phyloP scores from a whole-genome alignment of 2,888 invertebrate species.

The Oscheius myriophilus region DNA sequence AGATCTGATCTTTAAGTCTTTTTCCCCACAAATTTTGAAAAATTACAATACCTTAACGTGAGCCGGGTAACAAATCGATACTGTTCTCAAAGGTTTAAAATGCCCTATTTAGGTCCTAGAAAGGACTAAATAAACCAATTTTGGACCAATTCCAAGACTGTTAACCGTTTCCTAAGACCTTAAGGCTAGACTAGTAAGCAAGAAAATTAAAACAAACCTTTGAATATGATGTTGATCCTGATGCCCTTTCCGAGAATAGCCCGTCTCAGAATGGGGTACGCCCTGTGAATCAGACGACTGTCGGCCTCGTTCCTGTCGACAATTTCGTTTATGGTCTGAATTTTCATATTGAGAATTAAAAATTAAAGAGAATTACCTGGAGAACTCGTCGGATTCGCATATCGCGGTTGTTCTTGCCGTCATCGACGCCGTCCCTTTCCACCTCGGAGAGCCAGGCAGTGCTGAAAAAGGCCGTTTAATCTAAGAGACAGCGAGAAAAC shows the following conservation, averaged over 20 bases:
- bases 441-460: conserved; percentile 8
- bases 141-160: too few species aligned
- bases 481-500: neutral
- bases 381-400: neutral
- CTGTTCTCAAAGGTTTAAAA: too few species aligned
- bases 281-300: neutral
- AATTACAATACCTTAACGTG: too few species aligned
- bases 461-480: neutral
- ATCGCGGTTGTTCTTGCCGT: neutral
- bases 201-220: conserved; percentile 15
- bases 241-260: conserved; percentile 14
- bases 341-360: neutral
- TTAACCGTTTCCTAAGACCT: too few species aligned
- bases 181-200: neutral
- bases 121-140: too few species aligned
- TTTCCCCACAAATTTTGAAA: too few species aligned
- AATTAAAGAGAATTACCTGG: neutral
- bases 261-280: conserved; percentile 11
- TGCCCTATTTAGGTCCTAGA: too few species aligned
- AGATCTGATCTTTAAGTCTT: too few species aligned
- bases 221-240: conserved; percentile 2
- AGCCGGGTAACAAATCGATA: too few species aligned
- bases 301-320: conserved; percentile 26
- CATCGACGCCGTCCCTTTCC: neutral
- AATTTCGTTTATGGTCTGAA: conserved; percentile 20